These are phyloP conservation scores for Mirounga angustirostris DNA, from an alignment of 2,113 vertebrate genomes.

Conservation along the genomic window DNA sequence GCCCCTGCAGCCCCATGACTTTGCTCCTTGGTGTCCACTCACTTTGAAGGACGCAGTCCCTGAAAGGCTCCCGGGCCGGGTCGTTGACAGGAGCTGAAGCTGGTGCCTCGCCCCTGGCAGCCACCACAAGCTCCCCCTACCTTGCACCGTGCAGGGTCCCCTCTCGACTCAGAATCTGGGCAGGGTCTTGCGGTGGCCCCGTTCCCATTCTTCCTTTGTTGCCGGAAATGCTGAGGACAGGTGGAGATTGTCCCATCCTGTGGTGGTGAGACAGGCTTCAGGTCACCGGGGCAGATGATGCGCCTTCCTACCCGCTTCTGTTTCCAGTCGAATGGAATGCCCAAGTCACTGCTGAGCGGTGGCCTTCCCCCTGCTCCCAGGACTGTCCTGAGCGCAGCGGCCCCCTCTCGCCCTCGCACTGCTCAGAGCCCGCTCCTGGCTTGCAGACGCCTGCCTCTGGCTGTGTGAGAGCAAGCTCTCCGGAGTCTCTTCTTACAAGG, in stretches of 20 bases:
- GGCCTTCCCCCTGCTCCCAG: not conserved
- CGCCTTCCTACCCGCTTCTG: not conserved
- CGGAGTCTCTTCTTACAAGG: not conserved
- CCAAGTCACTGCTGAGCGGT: not conserved
- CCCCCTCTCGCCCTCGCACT: not conserved
- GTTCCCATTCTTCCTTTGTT: not conserved
- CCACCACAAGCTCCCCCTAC: not conserved
- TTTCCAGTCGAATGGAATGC: not conserved
- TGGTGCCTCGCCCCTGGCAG: fast-evolving
- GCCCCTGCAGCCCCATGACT: not conserved
- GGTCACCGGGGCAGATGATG: not conserved
- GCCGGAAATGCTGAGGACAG: not conserved
- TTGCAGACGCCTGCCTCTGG: not conserved
- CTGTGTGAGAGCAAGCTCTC: not conserved
- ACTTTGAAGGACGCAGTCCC: fast-evolving
- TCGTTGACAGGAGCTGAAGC: no score
- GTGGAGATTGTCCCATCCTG: not conserved
- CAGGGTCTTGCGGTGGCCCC: not conserved
- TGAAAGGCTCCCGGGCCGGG: not conserved
- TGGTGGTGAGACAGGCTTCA: not conserved
- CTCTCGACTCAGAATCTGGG: not conserved
- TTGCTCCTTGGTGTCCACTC: fast-evolving
- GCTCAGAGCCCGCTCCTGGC: not conserved
- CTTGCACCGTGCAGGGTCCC: fast-evolving
- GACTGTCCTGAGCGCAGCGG: not conserved